Conservation (phyloP, 37 sponge, comb jelly and placozoan genomes). For the Axinella damicornis region DNA sequence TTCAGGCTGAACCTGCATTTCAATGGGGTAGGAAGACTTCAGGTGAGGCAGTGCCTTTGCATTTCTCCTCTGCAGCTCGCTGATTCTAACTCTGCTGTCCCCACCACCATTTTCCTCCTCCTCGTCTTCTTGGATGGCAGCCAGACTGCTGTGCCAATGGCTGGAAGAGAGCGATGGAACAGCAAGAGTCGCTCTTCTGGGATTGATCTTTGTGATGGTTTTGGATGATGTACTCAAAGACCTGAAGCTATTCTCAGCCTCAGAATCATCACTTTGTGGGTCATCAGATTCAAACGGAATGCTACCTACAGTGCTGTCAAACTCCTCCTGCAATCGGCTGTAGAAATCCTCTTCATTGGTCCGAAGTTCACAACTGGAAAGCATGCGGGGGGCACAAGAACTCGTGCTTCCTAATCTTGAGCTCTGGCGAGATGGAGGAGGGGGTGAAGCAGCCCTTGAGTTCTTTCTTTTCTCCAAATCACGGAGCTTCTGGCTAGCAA, state of each 20-base stretch:
- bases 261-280: too few relatives aligned
- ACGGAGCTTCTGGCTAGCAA: neutral
- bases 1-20: constrained; percentile 66
- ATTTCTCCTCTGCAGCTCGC: constrained; percentile 74
- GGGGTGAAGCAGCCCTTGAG: neutral
- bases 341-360: neutral
- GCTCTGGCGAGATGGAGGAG: neutral
- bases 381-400: too few relatives aligned
- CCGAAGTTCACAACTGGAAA: neutral
- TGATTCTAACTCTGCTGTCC: constrained; percentile 26
- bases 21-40: constrained; percentile 80
- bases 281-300: too few relatives aligned
- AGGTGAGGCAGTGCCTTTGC: constrained; percentile 68
- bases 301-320: neutral
- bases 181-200: too few relatives aligned
- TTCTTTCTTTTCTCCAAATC: constrained; percentile 9
- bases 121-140: neutral
- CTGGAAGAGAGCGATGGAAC: too few relatives aligned
- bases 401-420: neutral
- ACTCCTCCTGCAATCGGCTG: neutral
- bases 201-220: too few relatives aligned
- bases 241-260: too few relatives aligned
- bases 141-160: neutral
- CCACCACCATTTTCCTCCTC: neutral
- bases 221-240: too few relatives aligned